phyloP scores from a whole-genome alignment of 1,140 invertebrate species.

The Maconellicoccus hirsutus region DNA sequence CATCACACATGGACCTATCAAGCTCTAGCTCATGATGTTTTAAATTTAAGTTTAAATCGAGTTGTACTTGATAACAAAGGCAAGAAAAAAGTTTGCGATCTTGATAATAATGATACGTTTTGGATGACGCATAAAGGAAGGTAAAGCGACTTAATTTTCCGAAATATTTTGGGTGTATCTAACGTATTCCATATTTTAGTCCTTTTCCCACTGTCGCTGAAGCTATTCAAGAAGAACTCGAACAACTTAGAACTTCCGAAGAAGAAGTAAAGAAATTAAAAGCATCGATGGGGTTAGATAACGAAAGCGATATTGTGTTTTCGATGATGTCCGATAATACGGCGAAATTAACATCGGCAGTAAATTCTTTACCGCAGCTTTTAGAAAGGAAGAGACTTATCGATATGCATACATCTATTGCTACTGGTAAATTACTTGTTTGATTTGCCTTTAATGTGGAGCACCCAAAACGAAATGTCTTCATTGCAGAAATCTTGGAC shows the following conservation, averaged over 20 bases:
- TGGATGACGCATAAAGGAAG: constrained; percentile 82
- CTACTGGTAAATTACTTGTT: constrained; percentile 51
- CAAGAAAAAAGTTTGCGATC: constrained; percentile 77
- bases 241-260: constrained; percentile 84
- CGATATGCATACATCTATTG: constrained; percentile 97
- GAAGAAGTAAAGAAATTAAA: constrained; percentile 94
- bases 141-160: constrained; percentile 32
- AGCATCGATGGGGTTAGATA: constrained; percentile 76
- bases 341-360: constrained; percentile 81
- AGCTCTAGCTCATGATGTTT: constrained; percentile 87
- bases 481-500: constrained; percentile 61
- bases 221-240: constrained; percentile 94
- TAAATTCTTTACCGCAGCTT: constrained; percentile 89
- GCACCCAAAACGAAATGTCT: not conserved
- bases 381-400: constrained; percentile 94
- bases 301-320: constrained; percentile 58
- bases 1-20: constrained; percentile 99
- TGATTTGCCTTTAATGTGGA: not conserved
- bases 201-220: constrained; percentile 96
- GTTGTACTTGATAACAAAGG: constrained; percentile 32
- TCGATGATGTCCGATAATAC: constrained; percentile 88
- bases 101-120: constrained; percentile 78
- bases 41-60: constrained; percentile 81
- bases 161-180: not conserved
- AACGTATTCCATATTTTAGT: constrained; percentile 39